Base-by-base conservation (phyloP, 2,888 invertebrate species). In the Pimpla rufipes region DNA sequence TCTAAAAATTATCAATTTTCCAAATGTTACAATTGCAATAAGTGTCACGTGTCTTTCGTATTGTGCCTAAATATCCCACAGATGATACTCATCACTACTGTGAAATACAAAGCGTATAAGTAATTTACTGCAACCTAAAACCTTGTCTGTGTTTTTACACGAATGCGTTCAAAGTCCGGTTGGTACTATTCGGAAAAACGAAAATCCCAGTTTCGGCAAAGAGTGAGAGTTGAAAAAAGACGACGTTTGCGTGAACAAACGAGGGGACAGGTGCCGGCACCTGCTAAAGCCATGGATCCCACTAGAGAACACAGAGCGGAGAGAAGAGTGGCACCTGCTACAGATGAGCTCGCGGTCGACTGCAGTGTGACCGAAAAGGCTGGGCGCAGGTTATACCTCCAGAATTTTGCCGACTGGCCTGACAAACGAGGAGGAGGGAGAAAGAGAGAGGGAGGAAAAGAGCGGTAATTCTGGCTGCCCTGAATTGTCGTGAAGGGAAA, bases 321-420 rank as follows among this genome's bases (percentile, higher is more conserved):
- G 40, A 64, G 8, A 40, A 64, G 62, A 16, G 40, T 64, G 62
- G 62, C 40, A 64, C 62, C 62, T 64, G 62, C 40, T 40, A 64
- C 37, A 64, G n/a, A 64, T 40, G 62, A 42, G 62, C 21, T 64
- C 13, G 62, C 40, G 37, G 40, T 64, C 62, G 40, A 16, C 40
- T 64, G 40, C 62, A 64, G 40, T 42, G 40, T 13, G 40, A 64
- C 18, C 16, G 13, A 64, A 29, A 29, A 64, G 21, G 13, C 10
- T 21, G 13, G 13, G 21, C 18, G 1, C 59, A 59, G 59, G 59
- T 29, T 29, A n/a, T 16, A 16, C 16, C 59, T 18, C 4, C 57
- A 7, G 62, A 3, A 64, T 64, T 64, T 64, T 42, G 18, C 62
- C 2, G 40, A 21, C 62, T 64, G 11, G 62, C 11, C 62, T 59